Base-by-base conservation (phyloP, 2,888 invertebrate genomes). In the Gasteruption jaculator region DNA sequence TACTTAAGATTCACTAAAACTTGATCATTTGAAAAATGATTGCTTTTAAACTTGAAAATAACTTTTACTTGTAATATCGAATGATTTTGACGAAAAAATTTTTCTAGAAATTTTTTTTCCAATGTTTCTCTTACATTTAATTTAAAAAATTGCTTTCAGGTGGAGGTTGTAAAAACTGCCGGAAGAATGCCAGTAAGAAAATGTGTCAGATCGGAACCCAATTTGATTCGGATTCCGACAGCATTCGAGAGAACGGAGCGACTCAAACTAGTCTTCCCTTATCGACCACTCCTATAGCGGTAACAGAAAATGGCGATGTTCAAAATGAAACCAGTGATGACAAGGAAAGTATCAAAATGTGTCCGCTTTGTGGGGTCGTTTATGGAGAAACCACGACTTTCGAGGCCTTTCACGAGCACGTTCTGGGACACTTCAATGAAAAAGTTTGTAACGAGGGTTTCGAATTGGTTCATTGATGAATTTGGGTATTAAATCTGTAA, bases 361-460 rank as follows among this genome's bases (percentile, higher is more conserved):
- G 89, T 57, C 89, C 89, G 0, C 77, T 89, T 73, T 89, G 89
- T 69, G 82, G 81, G 7, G 74, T 76, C 63, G 72, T 74, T 49
- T 88, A 82, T 60, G 72, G 72, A 30, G 76, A 75, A 60, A 73
- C 77, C 40, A 63, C 75, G 8, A 63, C 74, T 15, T 86, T 87
- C 65, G 71, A 76, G 18, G 76, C 78, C 32, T 88, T 88, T 60
- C 81, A 83, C 49, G 73, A 80, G 43, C 89, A 90, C 70, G 89
- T 90, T 19, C 81, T 87, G 65, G 79, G 75, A 56, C 89, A 89
- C 72, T 89, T 89, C 65, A 71, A 76, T 41, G 78, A 80, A 51
- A 80, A 82, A 45, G 38, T 53, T 21, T 54, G 61, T 18, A 20
- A 48, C 14, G 53, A 57, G n/a, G 49, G 46, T 32, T 56, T 57